Evolutionary conservation across 2,888 invertebrate species (phyloP).

Genomic region (Perithous albicinctus): DNA sequence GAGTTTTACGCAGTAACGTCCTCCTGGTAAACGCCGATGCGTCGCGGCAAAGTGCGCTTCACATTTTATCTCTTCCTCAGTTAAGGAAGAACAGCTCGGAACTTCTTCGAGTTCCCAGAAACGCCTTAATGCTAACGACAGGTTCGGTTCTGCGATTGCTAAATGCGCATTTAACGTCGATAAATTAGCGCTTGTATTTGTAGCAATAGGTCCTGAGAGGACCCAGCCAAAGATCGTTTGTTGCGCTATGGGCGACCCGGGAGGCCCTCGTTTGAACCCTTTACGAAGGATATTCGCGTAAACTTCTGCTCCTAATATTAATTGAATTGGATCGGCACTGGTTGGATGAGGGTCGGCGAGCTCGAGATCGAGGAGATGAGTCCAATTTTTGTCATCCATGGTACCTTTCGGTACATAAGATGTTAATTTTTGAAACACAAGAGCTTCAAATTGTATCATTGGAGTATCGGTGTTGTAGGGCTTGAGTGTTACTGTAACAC

Average conservation of each 20-base stretch:
- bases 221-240: constrained; percentile 27
- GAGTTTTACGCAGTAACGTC: constrained; percentile 18
- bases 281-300: constrained; percentile 20
- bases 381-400: background rate
- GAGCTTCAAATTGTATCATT: constrained; percentile 7
- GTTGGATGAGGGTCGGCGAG: constrained; percentile 33
- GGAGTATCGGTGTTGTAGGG: background rate
- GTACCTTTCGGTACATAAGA: constrained; percentile 16
- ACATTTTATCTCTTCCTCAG: background rate
- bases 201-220: constrained; percentile 9
- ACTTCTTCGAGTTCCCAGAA: constrained; percentile 51
- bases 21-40: background rate
- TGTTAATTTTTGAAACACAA: constrained; percentile 32
- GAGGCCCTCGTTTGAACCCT: constrained; percentile 8
- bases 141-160: background rate
- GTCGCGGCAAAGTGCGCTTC: constrained; percentile 44
- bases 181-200: background rate
- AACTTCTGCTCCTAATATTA: constrained; percentile 18
- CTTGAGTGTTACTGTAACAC: background rate
- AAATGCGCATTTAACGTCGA: background rate
- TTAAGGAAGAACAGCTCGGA: background rate
- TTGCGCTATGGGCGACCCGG: constrained; percentile 19
- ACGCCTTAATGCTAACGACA: background rate
- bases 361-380: constrained; percentile 4
- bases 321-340: constrained; percentile 25